Percentiles rank a stretch among this genome's conserved stretches.
phyloP scores from a whole-genome alignment of 2,113 vertebrate genomes.

The Mungos mungo region DNA sequence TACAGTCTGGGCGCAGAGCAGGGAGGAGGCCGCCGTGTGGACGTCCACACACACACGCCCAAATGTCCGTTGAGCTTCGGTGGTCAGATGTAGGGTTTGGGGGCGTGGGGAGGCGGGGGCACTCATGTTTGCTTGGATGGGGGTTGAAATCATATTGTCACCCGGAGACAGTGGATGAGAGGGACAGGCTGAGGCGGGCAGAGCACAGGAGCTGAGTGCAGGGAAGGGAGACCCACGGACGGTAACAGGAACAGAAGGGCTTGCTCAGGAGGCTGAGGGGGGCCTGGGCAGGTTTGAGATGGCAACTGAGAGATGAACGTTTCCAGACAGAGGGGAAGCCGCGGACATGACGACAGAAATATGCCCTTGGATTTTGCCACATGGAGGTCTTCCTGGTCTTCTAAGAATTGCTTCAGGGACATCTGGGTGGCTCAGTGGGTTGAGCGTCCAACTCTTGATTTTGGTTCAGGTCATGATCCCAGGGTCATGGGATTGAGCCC shows the following conservation, averaged over 20 bases:
- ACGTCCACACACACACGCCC: rapidly evolving
- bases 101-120: neutral
- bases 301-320: neutral
- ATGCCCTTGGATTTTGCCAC: neutral
- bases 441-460: too few relatives aligned
- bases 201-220: rapidly evolving
- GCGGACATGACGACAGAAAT: neutral
- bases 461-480: too few relatives aligned
- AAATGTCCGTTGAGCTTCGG: rapidly evolving
- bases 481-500: too few relatives aligned
- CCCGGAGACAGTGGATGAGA: neutral
- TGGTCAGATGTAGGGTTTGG: neutral
- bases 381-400: neutral
- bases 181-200: rapidly evolving
- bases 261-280: too few relatives aligned
- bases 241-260: too few relatives aligned
- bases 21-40: neutral
- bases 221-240: neutral
- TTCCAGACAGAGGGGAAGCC: neutral
- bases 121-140: too few relatives aligned
- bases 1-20: neutral
- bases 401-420: too few relatives aligned
- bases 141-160: neutral
- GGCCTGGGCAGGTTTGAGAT: rapidly evolving
- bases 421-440: too few relatives aligned